Percentiles rank a stretch among this genome's conserved stretches.
Evolutionary conservation across 2,797 vertebrate genomes (phyloP).

Genomic region (Phalanger gymnotis): DNA sequence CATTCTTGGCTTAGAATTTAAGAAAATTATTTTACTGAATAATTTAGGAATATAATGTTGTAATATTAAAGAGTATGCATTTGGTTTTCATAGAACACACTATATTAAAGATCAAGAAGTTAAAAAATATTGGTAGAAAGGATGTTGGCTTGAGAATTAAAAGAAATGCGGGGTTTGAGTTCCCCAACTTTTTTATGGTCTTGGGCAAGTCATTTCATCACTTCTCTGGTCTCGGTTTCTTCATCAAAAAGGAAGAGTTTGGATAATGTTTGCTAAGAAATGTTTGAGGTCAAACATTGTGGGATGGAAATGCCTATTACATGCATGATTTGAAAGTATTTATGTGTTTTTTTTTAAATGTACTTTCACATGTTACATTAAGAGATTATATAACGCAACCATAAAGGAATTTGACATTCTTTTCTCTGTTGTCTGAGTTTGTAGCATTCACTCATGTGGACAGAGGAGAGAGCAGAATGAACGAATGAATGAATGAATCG

Average conservation of each 20-base stretch:
- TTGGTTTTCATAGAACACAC: background rate
- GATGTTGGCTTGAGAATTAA: background rate
- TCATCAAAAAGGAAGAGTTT: background rate
- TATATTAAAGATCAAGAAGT: background rate
- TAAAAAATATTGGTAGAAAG: background rate
- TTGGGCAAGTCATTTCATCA: background rate
- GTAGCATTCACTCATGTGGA: background rate
- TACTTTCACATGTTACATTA: background rate
- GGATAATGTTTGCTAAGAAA: background rate
- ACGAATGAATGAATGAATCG: background rate
- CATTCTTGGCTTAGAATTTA: background rate
- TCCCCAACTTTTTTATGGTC: background rate
- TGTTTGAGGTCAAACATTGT: background rate
- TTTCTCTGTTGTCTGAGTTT: background rate
- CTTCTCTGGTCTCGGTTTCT: background rate
- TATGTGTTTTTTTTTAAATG: background rate
- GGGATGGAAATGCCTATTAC: background rate
- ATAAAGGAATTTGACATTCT: background rate
- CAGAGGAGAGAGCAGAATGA: background rate
- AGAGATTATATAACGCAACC: background rate
- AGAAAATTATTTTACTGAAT: background rate
- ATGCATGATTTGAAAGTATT: background rate
- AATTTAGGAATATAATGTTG: background rate
- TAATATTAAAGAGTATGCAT: background rate
- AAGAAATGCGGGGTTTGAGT: background rate